A percentile compares a stretch with the other conserved stretches of the same genome.
Evolutionary conservation across 2,797 vertebrate genomes (phyloP).

Genomic region (Argyrosomus regius): DNA sequence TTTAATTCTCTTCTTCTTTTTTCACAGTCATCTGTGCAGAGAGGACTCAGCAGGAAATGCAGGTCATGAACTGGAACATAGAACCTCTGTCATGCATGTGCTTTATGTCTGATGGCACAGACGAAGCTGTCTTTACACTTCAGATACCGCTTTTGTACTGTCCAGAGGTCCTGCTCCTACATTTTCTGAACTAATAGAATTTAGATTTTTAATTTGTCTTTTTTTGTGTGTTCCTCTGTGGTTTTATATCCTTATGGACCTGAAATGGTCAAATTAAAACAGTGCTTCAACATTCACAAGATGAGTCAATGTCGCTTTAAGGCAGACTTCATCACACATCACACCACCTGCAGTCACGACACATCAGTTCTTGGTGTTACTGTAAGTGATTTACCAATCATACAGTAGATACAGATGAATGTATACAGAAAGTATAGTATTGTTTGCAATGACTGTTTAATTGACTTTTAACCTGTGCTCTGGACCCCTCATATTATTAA

Average conservation of each 20-base stretch:
- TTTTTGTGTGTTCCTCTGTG: neutral
- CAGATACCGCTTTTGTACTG: neutral
- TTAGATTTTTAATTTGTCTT: neutral
- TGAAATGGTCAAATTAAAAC: neutral
- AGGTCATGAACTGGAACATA: slow-evolving; percentile 4
- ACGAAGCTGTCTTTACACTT: neutral
- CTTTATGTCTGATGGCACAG: neutral
- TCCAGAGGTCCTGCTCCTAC: too few species aligned
- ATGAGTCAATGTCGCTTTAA: neutral
- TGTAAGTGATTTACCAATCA: neutral
- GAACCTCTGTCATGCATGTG: slow-evolving; percentile 1
- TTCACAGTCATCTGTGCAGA: slow-evolving; percentile 22
- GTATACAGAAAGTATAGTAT: neutral
- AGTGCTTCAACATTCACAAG: neutral
- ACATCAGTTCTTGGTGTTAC: neutral
- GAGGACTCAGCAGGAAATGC: slow-evolving; percentile 13
- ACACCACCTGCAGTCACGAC: neutral
- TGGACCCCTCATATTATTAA: neutral
- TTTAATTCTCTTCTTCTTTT: slow-evolving; percentile 15
- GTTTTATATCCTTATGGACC: too few species aligned
- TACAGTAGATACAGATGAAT: neutral
- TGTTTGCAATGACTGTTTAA: neutral
- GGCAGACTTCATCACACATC: too few species aligned
- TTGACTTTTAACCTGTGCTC: too few species aligned
- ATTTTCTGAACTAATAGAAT: neutral